Conservation (phyloP, 1,140 invertebrate genomes). For the Penaeus chinensis region DNA sequence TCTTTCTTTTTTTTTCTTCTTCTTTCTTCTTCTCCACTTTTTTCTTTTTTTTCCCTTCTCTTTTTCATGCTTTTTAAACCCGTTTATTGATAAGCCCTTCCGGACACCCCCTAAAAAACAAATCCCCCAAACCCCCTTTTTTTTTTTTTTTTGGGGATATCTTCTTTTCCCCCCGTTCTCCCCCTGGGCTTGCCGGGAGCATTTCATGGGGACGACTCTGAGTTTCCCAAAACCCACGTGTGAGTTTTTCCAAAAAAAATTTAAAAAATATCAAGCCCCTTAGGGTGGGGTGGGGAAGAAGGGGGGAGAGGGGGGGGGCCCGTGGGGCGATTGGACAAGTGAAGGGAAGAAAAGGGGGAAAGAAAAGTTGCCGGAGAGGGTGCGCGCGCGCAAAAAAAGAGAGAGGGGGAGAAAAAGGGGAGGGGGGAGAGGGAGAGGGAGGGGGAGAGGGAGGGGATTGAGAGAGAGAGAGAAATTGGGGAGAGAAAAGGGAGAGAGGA, state of each 20-base stretch:
- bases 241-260: neutral
- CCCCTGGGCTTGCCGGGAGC: no score
- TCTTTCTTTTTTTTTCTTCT: no score
- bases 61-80: neutral
- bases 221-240: neutral
- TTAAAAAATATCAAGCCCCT: no score
- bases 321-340: neutral
- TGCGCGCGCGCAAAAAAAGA: neutral
- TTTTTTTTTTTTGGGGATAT: no score
- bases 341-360: slow-evolving; percentile 1
- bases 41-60: slow-evolving; percentile 9
- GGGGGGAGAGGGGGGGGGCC: neutral
- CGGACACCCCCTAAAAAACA: no score
- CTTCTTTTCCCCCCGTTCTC: no score
- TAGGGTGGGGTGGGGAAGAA: slow-evolving; percentile 4
- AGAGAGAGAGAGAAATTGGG: neutral
- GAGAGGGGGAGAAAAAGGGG: slow-evolving; percentile 1
- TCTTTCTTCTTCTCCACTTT: slow-evolving; percentile 3
- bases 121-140: no score
- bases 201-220: neutral
- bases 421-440: slow-evolving; percentile 1
- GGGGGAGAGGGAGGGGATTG: neutral
- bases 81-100: neutral
- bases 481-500: slow-evolving; percentile 8
- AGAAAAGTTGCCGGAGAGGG: no score